Conservation (phyloP, 2,888 invertebrate genomes). For the Tinea trinotella region DNA sequence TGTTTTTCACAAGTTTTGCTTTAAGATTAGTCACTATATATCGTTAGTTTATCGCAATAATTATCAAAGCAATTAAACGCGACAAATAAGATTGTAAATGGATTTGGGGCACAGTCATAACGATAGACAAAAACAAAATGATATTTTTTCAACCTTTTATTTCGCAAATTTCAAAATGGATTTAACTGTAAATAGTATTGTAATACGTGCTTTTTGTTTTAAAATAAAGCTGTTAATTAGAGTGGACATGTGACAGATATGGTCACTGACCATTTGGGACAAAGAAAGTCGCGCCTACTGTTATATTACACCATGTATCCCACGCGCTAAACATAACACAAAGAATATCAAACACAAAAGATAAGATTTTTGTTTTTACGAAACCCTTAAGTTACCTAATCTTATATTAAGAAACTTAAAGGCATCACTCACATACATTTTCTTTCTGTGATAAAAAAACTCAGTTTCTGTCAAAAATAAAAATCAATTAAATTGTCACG, state of each 20-base stretch:
- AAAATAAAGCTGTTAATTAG: constrained; percentile 26
- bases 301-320: background rate
- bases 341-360: too few species aligned
- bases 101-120: background rate
- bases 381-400: background rate
- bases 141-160: constrained; percentile 38
- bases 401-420: too few species aligned
- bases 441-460: too few species aligned
- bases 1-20: too few species aligned
- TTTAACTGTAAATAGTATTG: constrained; percentile 29
- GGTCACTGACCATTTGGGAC: constrained; percentile 35
- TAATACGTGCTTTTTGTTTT: background rate
- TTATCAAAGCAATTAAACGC: background rate
- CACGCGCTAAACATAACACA: background rate
- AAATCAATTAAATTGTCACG: too few species aligned
- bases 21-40: too few species aligned
- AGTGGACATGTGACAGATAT: constrained; percentile 32
- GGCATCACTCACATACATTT: too few species aligned
- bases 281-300: constrained; percentile 32
- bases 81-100: background rate
- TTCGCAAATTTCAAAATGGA: constrained; percentile 38
- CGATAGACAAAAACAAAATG: constrained; percentile 7
- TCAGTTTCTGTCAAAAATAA: too few species aligned
- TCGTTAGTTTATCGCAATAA: too few species aligned
- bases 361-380: too few species aligned